Base-by-base conservation (phyloP, 2,888 invertebrate genomes). In the Dexiosoma caninum region DNA sequence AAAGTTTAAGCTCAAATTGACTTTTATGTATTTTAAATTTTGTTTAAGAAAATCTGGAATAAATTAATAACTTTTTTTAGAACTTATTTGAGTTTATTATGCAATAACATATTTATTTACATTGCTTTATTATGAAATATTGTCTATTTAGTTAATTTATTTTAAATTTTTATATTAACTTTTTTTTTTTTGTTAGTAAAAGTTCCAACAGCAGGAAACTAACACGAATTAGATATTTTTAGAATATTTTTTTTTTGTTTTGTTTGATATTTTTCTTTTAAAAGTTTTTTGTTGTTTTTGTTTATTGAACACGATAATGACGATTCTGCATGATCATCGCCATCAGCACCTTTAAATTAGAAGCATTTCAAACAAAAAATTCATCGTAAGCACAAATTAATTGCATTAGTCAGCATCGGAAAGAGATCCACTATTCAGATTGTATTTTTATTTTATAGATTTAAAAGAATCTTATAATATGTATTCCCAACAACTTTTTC, bases 341-440 rank as follows among this genome's bases (percentile, higher is more conserved):
- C 51, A 51, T 51, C 59, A 67, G 64, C 55, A 64, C 14, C 40
- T 69, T 71, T 62, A 10, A 40, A 55, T 23, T 37, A 44, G 35
- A 27, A 27, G 27, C 6, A 37, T 60, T 27, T 64, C 19, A 46
- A 42, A 44, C 2, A 49, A 4, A 69, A 44, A 67, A 40, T n/a
- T 62, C 64, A 75, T 78, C 77, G 67, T 78, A 81, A 72, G n/a
- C n/a, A 72, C 76, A 75, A 82, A 82, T 75, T 44, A 60, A 32
- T 44, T 53, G 72, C 66, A 83, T 83, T 83, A 82, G 82, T 81
- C 82, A 83, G 77, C 80, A 66, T 27, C 70, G 40, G 9, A 27
- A 21, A 55, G 30, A 66, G 2, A 59, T 42, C 42, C 64, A 66
- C 46, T 16, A 57, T 40, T 21, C 40, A 27, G 44, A n/a, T n/a